phyloP scores from a whole-genome alignment of 1,140 invertebrate species.

The Leguminivora glycinivorella region DNA sequence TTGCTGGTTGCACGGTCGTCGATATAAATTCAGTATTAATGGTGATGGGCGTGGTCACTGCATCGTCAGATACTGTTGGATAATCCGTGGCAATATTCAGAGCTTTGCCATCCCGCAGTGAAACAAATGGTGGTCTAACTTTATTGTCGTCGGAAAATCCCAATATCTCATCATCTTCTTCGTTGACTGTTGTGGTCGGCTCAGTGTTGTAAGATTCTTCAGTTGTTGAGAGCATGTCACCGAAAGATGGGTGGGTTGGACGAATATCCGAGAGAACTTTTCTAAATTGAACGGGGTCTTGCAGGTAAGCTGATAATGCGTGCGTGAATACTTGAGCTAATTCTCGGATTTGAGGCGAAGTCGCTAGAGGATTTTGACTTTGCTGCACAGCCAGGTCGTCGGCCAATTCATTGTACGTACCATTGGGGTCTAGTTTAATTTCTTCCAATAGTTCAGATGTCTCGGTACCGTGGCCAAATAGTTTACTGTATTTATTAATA shows the following conservation, averaged over 20 bases:
- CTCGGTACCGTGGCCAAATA: slow-evolving; percentile 76
- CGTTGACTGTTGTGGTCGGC: slow-evolving; percentile 79
- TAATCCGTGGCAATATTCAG: slow-evolving; percentile 72
- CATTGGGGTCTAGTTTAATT: slow-evolving; percentile 65
- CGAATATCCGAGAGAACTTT: slow-evolving; percentile 86
- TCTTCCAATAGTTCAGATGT: slow-evolving; percentile 61
- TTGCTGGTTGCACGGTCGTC: slow-evolving; percentile 44
- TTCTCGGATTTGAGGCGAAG: slow-evolving; percentile 85
- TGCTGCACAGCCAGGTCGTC: slow-evolving; percentile 82
- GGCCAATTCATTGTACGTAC: slow-evolving; percentile 74
- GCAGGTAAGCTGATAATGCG: slow-evolving; percentile 88
- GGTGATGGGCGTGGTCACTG: slow-evolving; percentile 52
- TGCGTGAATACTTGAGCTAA: slow-evolving; percentile 90
- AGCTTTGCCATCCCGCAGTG: slow-evolving; percentile 62
- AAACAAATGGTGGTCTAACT: slow-evolving; percentile 45
- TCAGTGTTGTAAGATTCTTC: slow-evolving; percentile 66
- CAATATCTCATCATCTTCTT: slow-evolving; percentile 87
- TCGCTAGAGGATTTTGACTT: slow-evolving; percentile 80
- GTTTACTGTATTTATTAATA: slow-evolving; percentile 80
- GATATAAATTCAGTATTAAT: slow-evolving; percentile 45
- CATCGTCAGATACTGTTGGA: slow-evolving; percentile 42
- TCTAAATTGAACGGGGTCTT: slow-evolving; percentile 88
- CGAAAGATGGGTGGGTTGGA: slow-evolving; percentile 85
- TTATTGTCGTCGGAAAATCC: slow-evolving; percentile 85
- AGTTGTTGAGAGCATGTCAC: slow-evolving; percentile 62